Percentiles rank a stretch among this genome's conserved stretches.
Conservation (phyloP, 2,797 vertebrate genomes). For the Poeciliopsis infans region DNA sequence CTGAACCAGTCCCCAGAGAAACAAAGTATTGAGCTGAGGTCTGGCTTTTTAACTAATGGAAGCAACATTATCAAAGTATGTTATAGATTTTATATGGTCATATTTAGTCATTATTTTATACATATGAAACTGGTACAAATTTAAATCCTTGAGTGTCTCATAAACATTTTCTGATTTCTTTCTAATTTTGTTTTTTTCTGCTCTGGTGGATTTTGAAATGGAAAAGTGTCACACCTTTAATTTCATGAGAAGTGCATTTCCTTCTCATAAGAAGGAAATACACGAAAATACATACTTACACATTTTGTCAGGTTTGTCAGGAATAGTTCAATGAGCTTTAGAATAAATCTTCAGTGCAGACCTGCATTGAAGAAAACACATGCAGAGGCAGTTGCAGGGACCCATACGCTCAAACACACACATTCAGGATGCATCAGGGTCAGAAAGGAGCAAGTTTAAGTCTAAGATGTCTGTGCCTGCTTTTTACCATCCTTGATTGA, state of each 20-base stretch:
- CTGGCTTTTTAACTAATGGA: conserved; percentile 60
- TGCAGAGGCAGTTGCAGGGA: conserved; percentile 10
- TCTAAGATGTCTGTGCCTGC: conserved; percentile 66
- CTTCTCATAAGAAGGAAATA: not conserved
- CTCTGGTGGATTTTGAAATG: conserved; percentile 35
- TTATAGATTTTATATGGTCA: not conserved
- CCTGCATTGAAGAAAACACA: not conserved
- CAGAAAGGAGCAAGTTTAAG: conserved; percentile 69
- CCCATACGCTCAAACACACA: conserved; percentile 14
- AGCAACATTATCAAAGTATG: conserved; percentile 20
- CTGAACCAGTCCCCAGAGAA: conserved; percentile 57
- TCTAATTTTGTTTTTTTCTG: not conserved
- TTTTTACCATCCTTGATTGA: conserved; percentile 76
- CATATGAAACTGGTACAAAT: conserved; percentile 15
- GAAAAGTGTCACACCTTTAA: conserved; percentile 64
- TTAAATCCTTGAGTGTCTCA: not conserved
- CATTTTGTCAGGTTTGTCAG: conserved; percentile 71
- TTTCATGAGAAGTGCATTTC: conserved; percentile 60
- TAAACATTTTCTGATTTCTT: conserved; percentile 13
- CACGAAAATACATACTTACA: not conserved
- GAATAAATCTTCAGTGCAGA: conserved; percentile 57
- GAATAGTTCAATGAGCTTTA: conserved; percentile 65
- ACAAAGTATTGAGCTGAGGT: conserved; percentile 57
- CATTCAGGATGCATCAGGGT: conserved; percentile 36
- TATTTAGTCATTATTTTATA: conserved; percentile 7